Conservation (phyloP, 2,888 invertebrate genomes). For the Lamproptera curius region DNA sequence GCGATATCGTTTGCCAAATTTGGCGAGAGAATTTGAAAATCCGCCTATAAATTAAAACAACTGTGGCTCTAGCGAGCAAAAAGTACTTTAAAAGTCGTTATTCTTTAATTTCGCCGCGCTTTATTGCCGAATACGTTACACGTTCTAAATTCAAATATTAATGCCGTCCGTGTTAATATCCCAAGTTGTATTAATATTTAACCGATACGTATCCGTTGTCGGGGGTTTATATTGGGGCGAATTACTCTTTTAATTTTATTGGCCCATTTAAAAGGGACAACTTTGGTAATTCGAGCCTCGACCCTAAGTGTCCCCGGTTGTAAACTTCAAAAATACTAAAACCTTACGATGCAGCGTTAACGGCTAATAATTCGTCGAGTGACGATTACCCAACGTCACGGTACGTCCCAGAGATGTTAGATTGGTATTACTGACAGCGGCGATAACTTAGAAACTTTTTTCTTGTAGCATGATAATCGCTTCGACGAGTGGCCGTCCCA, state of each 20-base stretch:
- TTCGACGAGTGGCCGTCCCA: conserved; percentile 36
- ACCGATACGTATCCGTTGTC: not conserved
- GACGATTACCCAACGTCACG: conserved; percentile 64
- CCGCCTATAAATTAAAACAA: conserved; percentile 1
- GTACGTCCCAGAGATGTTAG: conserved; percentile 52
- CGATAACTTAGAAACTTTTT: conserved; percentile 63
- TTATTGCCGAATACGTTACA: no score
- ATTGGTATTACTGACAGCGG: conserved; percentile 56
- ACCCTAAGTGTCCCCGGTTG: conserved; percentile 51
- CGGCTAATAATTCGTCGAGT: conserved; percentile 61
- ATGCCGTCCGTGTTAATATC: conserved; percentile 6
- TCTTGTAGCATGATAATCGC: conserved; percentile 58
- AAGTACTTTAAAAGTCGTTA: conserved; percentile 9
- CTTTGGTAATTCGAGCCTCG: conserved; percentile 50
- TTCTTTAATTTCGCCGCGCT: not conserved
- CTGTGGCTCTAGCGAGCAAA: conserved; percentile 7
- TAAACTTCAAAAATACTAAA: conserved; percentile 60
- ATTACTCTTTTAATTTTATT: conserved; percentile 5
- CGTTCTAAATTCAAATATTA: not conserved
- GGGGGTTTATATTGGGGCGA: not conserved
- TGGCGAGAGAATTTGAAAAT: conserved; percentile 7
- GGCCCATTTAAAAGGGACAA: conserved; percentile 33
- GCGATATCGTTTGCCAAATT: conserved; percentile 2
- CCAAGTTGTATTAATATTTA: not conserved
- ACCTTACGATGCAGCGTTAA: conserved; percentile 56